Percentiles rank a stretch among this genome's conserved stretches.
These are phyloP conservation scores for Reticulitermes speratus DNA, from an alignment of 1,140 invertebrate genomes.

Conservation along the genomic window DNA sequence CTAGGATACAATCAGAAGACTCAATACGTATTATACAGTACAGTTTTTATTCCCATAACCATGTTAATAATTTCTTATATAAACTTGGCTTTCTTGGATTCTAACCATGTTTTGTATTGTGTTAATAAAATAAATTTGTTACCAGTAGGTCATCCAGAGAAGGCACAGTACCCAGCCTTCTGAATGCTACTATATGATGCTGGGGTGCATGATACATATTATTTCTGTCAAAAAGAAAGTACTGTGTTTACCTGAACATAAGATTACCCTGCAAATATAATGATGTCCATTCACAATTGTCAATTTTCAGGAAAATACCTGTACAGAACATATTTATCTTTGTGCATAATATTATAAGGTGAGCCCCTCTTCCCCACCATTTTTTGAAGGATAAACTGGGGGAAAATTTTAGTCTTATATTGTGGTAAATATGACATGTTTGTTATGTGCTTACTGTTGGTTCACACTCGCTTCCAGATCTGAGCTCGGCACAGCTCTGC, in stretches of 20 bases:
- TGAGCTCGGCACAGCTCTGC: neutral
- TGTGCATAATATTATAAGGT: no score
- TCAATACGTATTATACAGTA: neutral
- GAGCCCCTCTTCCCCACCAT: no score
- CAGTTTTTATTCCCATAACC: neutral
- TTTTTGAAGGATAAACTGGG: no score
- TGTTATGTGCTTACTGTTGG: neutral
- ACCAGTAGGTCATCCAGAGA: neutral
- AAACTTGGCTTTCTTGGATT: neutral
- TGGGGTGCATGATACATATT: conserved; percentile 16
- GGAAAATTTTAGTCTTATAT: no score
- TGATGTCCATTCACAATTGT: no score
- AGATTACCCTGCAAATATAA: no score
- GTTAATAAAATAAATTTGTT: neutral
- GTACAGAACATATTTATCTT: no score
- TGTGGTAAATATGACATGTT: neutral
- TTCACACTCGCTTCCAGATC: neutral
- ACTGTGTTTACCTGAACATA: no score
- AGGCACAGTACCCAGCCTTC: neutral
- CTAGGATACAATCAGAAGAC: neutral
- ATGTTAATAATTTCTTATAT: neutral
- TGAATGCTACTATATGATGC: neutral
- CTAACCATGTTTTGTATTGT: neutral
- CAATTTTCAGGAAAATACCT: no score
- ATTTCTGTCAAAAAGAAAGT: neutral